Conservation (phyloP, 1,140 invertebrate genomes). For the Bombus sibiricus region DNA sequence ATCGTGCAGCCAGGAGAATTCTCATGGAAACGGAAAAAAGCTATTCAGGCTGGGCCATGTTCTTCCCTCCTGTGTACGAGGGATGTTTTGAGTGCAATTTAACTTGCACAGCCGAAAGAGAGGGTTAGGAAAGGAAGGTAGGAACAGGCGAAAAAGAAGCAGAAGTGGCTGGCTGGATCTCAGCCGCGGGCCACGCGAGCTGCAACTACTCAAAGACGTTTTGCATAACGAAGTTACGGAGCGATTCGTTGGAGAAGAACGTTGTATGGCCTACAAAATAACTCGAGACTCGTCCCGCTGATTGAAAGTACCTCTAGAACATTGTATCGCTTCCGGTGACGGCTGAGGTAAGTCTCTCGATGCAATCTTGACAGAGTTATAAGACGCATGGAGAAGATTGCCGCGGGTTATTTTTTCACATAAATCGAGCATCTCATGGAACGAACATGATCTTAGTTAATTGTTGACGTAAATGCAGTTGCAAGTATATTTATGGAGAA, state of each 20-base stretch:
- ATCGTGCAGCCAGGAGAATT: not conserved
- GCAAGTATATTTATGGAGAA: too few relatives aligned
- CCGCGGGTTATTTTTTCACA: too few relatives aligned
- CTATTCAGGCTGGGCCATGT: slow-evolving; percentile 13
- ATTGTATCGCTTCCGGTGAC: slow-evolving; percentile 35
- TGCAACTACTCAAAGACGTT: slow-evolving; percentile 22
- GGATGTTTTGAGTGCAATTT: slow-evolving; percentile 67
- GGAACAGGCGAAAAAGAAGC: too few relatives aligned
- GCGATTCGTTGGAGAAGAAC: slow-evolving; percentile 55
- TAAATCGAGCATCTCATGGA: not conserved
- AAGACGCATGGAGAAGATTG: not conserved
- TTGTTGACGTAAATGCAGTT: too few relatives aligned
- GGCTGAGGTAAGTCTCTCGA: slow-evolving; percentile 16
- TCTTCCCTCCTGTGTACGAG: slow-evolving; percentile 42
- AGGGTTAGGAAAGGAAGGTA: not conserved
- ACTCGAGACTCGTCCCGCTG: not conserved
- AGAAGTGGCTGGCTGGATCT: not conserved
- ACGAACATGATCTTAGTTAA: not conserved
- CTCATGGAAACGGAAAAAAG: not conserved
- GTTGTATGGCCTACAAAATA: slow-evolving; percentile 33
- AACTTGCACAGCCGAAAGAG: slow-evolving; percentile 49
- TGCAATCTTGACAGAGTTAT: not conserved
- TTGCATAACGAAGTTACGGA: slow-evolving; percentile 64
- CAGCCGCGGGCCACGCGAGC: slow-evolving; percentile 25
- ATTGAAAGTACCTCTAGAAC: slow-evolving; percentile 26